Evolutionary conservation across 1,140 invertebrate genomes (phyloP).

Genomic region (Drosophila nannoptera): DNA sequence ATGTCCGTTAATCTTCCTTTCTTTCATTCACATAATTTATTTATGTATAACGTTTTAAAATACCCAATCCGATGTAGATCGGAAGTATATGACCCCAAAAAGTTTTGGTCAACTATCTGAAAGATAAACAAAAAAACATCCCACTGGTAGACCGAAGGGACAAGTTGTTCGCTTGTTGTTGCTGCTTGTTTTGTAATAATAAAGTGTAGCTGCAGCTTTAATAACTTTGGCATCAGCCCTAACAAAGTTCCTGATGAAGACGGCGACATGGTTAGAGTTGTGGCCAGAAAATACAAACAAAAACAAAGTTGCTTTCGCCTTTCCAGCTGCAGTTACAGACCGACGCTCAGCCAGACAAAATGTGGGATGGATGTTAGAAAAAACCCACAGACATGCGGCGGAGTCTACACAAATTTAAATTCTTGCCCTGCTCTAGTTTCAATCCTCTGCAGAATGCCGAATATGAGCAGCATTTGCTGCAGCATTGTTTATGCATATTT

Average conservation of each 20-base stretch:
- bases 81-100: conserved; percentile 40
- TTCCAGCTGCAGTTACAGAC: conserved; percentile 49
- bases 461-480: conserved; percentile 73
- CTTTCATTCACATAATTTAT: conserved; percentile 4
- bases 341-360: conserved; percentile 45
- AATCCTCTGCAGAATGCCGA: conserved; percentile 30
- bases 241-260: conserved; percentile 55
- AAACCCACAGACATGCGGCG: conserved; percentile 4
- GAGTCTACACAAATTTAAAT: conserved; percentile 7
- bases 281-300: conserved; percentile 19
- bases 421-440: not conserved
- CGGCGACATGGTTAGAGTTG: conserved; percentile 29
- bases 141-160: conserved; percentile 19
- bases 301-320: conserved; percentile 48
- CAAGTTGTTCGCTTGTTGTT: conserved; percentile 37
- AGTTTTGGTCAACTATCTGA: conserved; percentile 59
- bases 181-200: conserved; percentile 70
- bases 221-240: conserved; percentile 64
- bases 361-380: conserved; percentile 31
- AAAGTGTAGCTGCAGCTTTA: conserved; percentile 73
- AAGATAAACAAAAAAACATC: conserved; percentile 62
- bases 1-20: conserved; percentile 7
- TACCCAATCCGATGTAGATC: conserved; percentile 10
- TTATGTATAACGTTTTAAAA: conserved; percentile 35
- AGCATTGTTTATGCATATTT: conserved; percentile 72